These are phyloP conservation scores for Epistrophella euchroma DNA, from an alignment of 2,888 invertebrate species.

Conservation along the genomic window DNA sequence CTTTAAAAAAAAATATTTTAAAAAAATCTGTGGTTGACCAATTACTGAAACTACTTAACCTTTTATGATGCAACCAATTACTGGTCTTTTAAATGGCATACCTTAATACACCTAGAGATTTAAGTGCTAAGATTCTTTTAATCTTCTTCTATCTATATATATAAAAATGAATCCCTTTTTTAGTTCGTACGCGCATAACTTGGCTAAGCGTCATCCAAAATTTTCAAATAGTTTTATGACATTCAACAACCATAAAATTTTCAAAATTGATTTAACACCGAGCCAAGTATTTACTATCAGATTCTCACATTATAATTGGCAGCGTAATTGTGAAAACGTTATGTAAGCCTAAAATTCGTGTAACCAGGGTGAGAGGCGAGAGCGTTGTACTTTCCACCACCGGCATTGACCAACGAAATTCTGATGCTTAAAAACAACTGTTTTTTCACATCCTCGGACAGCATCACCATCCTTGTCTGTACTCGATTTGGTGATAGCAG, in stretches of 20 bases:
- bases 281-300: conserved; percentile 35
- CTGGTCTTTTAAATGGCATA: no score
- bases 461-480: not conserved
- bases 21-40: no score
- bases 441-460: conserved; percentile 10
- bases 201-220: no score
- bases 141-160: no score
- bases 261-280: conserved; percentile 51
- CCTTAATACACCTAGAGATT: no score
- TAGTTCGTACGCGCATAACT: no score
- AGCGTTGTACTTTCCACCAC: not conserved
- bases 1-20: no score
- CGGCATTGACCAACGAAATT: not conserved
- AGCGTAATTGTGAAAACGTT: conserved; percentile 33
- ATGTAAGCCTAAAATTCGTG: not conserved
- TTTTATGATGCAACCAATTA: no score
- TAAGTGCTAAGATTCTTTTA: no score
- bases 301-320: conserved; percentile 23
- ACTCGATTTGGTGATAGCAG: not conserved
- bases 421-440: conserved; percentile 28
- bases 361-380: no score
- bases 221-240: not conserved
- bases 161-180: no score
- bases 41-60: no score
- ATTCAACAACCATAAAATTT: conserved; percentile 13